Base-by-base conservation (phyloP, 1,140 invertebrate genomes). In the Zaprionus davidi region DNA sequence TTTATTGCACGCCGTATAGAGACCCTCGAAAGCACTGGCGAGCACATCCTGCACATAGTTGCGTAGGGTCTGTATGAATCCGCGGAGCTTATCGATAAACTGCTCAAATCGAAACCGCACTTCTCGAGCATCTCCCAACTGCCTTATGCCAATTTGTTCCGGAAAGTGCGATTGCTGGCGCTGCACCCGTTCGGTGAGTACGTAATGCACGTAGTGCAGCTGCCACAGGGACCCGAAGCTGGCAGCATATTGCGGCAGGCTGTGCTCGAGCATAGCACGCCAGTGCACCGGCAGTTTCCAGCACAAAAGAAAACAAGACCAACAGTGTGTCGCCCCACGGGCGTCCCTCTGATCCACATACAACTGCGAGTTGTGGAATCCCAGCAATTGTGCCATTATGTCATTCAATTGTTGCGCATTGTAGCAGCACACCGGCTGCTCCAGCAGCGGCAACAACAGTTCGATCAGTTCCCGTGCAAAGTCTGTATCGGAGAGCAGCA, bases 191-290 rank as follows among this genome's bases (percentile, higher is more conserved):
- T 88, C 65, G 7, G 20, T 26, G 5, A 86, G 66, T n/a, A 86
- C 67, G 34, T 83, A 88, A 26, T 83, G 13, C 0, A 65, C 67
- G 7, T 70, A 64, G 46, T 88, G 81, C 12, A 87, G 59, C 22
- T 59, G 70, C 84, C 83, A 87, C 5, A 87, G 20, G 3, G 36
- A 31, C 0, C 5, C 6, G 2, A 66, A 87, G 12, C 72, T 68
- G 0, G 2, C 2, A 1, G 66, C 71, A 28, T 88, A 88, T 1
- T 46, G 41, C 4, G 13, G 2, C 3, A 66, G 6, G 5, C 70
- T 22, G 3, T 49, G 11, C 0, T 71, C 77, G 3, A 87, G 13
- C 0, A 87, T 28, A 0, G 71, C 60, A 4, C 0, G 13, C 77
- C 80, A 87, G 15, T 68, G 49, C 1, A 5, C 2, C 2, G 64